These are phyloP conservation scores for Heliconius himera DNA, from an alignment of 1,140 invertebrate species.

Conservation along the genomic window DNA sequence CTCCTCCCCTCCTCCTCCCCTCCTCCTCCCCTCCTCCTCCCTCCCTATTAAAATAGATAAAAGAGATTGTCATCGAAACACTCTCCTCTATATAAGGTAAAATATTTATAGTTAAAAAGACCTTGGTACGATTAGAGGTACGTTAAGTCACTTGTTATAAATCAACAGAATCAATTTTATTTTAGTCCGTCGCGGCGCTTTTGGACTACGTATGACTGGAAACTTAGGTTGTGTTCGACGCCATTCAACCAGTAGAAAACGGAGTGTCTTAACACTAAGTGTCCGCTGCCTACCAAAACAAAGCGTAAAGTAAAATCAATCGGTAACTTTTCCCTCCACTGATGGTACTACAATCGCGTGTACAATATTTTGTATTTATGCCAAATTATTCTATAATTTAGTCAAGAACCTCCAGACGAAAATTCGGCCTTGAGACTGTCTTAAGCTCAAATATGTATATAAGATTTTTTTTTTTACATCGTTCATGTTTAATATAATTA, in stretches of 20 bases:
- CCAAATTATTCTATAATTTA: neutral
- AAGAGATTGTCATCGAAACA: neutral
- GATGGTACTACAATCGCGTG: neutral
- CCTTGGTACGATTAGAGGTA: neutral
- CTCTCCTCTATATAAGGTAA: neutral
- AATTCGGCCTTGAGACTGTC: constrained; percentile 20
- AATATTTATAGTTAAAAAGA: neutral
- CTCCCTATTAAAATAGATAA: constrained; percentile 1
- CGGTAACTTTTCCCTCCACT: neutral
- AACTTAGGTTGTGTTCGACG: too few relatives aligned
- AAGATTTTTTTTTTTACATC: constrained; percentile 21
- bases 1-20: too few relatives aligned
- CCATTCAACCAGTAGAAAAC: too few relatives aligned
- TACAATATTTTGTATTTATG: neutral
- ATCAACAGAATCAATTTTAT: neutral
- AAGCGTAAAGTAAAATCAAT: too few relatives aligned
- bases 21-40: neutral
- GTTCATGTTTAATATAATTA: constrained; percentile 26
- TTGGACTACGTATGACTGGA: too few relatives aligned
- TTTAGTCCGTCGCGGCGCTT: too few relatives aligned
- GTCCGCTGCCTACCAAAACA: too few relatives aligned
- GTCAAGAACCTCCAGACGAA: constrained; percentile 22
- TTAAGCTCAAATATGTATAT: constrained; percentile 25
- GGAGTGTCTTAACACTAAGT: too few relatives aligned
- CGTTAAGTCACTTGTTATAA: neutral